phyloP scores from a whole-genome alignment of 2,797 vertebrate genomes.

The Neosalanx taihuensis region DNA sequence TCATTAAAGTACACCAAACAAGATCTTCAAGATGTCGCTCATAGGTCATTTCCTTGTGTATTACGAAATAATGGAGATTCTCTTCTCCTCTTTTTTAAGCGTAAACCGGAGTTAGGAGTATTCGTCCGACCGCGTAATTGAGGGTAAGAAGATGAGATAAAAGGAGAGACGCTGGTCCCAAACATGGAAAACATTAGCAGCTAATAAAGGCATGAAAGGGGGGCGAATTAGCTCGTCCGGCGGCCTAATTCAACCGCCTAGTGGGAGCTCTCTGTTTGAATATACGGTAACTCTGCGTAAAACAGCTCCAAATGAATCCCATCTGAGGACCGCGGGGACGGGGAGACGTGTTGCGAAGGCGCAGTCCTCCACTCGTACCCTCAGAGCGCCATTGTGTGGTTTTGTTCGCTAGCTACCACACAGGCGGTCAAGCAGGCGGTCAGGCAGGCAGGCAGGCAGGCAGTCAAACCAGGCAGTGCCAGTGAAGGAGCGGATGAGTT shows the following conservation, averaged over 20 bases:
- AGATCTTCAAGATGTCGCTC: constrained; percentile 6
- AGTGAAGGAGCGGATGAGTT: constrained; percentile 21
- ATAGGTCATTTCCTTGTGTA: constrained; percentile 23
- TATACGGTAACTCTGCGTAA: constrained; percentile 45
- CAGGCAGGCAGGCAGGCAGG: not conserved
- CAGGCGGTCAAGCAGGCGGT: not conserved
- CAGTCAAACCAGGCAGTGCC: not conserved
- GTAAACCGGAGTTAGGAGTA: constrained; percentile 29
- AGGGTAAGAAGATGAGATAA: constrained; percentile 56
- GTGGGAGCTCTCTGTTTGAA: constrained; percentile 52
- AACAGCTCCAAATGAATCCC: constrained; percentile 59
- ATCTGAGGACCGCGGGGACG: constrained; percentile 44
- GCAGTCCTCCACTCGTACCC: not conserved
- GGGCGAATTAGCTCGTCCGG: constrained; percentile 60
- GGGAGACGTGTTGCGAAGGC: constrained; percentile 5
- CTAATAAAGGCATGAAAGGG: constrained; percentile 72
- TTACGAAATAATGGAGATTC: constrained; percentile 27
- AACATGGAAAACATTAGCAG: constrained; percentile 68
- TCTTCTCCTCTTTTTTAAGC: constrained; percentile 21
- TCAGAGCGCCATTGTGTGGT: constrained; percentile 1
- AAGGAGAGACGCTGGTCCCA: constrained; percentile 49
- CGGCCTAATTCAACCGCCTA: constrained; percentile 52
- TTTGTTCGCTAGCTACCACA: not conserved
- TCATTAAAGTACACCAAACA: not conserved
- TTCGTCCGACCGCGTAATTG: constrained; percentile 51